Conservation (phyloP, 2,797 vertebrate genomes). For the Lemur catta region DNA sequence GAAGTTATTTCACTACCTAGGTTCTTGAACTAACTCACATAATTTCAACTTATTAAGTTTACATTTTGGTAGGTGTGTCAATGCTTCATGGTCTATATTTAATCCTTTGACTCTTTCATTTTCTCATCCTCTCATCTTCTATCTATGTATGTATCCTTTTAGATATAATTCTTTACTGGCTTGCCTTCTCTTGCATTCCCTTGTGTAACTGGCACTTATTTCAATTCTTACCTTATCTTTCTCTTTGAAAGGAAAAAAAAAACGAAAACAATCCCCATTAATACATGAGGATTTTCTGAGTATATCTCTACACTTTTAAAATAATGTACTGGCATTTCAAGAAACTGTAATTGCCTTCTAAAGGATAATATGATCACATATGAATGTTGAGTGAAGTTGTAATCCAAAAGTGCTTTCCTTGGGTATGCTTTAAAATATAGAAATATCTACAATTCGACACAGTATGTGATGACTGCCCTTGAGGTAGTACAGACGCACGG, state of each 20-base stretch:
- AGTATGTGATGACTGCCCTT: not conserved
- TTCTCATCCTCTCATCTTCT: slow-evolving; percentile 19
- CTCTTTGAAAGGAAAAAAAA: slow-evolving; percentile 40
- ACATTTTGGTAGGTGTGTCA: slow-evolving; percentile 2
- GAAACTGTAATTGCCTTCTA: slow-evolving; percentile 46
- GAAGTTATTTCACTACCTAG: slow-evolving; percentile 2
- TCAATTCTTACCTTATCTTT: slow-evolving; percentile 38
- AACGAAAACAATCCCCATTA: slow-evolving; percentile 13
- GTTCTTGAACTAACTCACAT: slow-evolving; percentile 29
- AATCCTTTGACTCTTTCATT: slow-evolving; percentile 27
- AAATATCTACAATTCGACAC: not conserved
- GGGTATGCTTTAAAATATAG: slow-evolving; percentile 35
- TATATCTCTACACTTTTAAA: slow-evolving; percentile 40
- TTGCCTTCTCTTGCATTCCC: not conserved
- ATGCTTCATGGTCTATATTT: not conserved
- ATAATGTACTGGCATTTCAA: slow-evolving; percentile 30
- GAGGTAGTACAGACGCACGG: slow-evolving; percentile 9
- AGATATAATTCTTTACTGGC: not conserved
- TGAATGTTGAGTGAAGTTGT: not conserved
- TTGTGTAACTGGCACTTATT: slow-evolving; percentile 13
- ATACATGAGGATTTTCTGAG: slow-evolving; percentile 31
- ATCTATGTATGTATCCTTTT: slow-evolving; percentile 1
- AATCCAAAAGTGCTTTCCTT: slow-evolving; percentile 21
- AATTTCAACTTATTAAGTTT: slow-evolving; percentile 46
- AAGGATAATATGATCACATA: slow-evolving; percentile 13